These are phyloP conservation scores for Hexactinellida sp. DNA, from an alignment of 37 sponge, comb jelly and placozoan species.

Conservation along the genomic window DNA sequence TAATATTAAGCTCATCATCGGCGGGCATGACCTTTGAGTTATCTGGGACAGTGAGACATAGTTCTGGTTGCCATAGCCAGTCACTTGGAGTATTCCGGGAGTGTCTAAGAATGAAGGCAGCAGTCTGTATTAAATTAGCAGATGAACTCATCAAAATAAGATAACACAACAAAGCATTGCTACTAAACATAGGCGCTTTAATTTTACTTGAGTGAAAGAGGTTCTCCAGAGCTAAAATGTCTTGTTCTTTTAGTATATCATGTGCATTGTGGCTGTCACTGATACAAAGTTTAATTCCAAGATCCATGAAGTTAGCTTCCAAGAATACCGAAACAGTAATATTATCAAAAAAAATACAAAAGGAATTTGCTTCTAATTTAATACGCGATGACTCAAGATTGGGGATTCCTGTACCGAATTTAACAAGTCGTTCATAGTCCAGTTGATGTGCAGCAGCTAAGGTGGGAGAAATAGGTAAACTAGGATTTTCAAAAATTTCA, in stretches of 20 bases:
- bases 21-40: background rate
- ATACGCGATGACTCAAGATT: background rate
- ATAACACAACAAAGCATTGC: background rate
- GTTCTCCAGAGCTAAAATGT: background rate
- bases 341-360: background rate
- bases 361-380: slow-evolving; percentile 2
- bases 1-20: background rate
- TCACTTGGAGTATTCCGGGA: background rate
- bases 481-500: too few species aligned
- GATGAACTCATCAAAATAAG: background rate
- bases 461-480: too few species aligned
- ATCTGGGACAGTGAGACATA: background rate
- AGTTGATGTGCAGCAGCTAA: background rate
- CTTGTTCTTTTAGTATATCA: background rate
- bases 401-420: background rate
- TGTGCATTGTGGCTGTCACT: background rate
- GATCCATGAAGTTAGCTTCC: background rate
- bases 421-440: background rate
- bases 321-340: background rate
- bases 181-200: background rate
- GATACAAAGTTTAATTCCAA: background rate
- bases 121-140: background rate
- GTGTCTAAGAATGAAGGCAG: background rate
- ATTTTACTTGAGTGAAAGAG: background rate
- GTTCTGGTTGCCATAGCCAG: slow-evolving; percentile 6